Evolutionary conservation across 2,888 invertebrate genomes (phyloP).

Genomic region (Beris morrisii): DNA sequence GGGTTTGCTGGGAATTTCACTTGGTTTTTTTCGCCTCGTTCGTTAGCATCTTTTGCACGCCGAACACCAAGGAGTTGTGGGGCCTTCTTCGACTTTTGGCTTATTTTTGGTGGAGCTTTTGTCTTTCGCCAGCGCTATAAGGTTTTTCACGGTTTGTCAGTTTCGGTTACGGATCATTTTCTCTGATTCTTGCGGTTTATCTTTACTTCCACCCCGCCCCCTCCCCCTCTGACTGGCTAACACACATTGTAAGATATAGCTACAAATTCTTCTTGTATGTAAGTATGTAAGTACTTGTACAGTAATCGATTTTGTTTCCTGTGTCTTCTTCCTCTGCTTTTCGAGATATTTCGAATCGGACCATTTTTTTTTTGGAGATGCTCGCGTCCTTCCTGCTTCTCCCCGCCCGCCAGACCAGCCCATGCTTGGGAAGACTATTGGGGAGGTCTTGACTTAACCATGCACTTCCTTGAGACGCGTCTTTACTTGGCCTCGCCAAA

Average conservation of each 20-base stretch:
- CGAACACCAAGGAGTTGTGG: not conserved
- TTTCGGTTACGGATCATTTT: conserved; percentile 40
- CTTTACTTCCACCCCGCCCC: not conserved
- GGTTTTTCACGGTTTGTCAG: conserved; percentile 39
- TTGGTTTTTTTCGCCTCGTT: not conserved
- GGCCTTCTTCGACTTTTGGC: conserved; percentile 9
- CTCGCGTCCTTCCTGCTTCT: not conserved
- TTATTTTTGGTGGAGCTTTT: conserved; percentile 29
- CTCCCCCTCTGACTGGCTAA: not conserved
- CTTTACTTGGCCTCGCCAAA: conserved; percentile 11
- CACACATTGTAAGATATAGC: not conserved
- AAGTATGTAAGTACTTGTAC: conserved; percentile 19
- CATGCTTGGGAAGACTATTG: not conserved
- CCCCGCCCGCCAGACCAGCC: not conserved
- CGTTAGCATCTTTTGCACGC: not conserved
- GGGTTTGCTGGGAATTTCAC: conserved; percentile 27
- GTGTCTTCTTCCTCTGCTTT: conserved; percentile 26
- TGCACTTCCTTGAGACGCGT: not conserved
- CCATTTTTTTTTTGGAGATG: conserved; percentile 2
- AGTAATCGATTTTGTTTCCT: conserved; percentile 32
- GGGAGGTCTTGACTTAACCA: not conserved
- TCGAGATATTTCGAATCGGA: conserved; percentile 6
- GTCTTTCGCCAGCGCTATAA: conserved; percentile 17
- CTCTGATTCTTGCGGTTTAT: conserved; percentile 35
- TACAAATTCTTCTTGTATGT: not conserved